Percentiles rank a stretch among this genome's conserved stretches.
Conservation (phyloP, 2,113 vertebrate genomes). For the Amblyornis subalaris region DNA sequence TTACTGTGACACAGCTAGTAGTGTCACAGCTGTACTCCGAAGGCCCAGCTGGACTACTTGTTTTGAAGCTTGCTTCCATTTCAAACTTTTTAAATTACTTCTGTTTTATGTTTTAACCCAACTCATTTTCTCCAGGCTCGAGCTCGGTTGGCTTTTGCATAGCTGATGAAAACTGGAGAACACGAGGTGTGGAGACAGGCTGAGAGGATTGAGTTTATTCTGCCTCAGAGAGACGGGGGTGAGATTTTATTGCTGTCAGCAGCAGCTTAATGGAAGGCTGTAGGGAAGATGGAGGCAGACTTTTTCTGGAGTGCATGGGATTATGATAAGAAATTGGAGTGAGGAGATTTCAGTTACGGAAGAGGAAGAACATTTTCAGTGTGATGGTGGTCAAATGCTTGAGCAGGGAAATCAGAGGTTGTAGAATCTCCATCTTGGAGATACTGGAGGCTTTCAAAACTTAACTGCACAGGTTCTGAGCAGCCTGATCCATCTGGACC, state of each 20-base stretch:
- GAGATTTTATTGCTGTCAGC: not conserved
- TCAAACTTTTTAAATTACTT: not conserved
- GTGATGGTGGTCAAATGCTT: not conserved
- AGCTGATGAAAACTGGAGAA: not conserved
- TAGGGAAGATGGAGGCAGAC: not conserved
- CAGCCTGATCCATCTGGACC: not conserved
- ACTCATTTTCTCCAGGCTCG: not conserved
- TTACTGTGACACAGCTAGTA: not conserved
- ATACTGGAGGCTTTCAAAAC: not conserved
- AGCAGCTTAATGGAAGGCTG: not conserved
- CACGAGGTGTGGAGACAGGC: not conserved
- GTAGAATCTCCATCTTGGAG: not conserved
- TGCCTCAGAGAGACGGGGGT: not conserved
- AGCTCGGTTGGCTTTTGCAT: not conserved
- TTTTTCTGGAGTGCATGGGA: not conserved
- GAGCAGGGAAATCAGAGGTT: not conserved
- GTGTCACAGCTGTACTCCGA: not conserved
- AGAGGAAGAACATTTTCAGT: not conserved
- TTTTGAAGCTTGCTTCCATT: not conserved
- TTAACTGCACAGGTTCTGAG: not conserved
- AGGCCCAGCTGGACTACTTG: not conserved
- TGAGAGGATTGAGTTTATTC: not conserved
- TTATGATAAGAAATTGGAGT: not conserved
- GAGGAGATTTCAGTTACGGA: not conserved
- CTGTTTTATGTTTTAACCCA: not conserved